A percentile compares a stretch with the other conserved stretches of the same genome.
These are phyloP conservation scores for Triplophysa dalaica DNA, from an alignment of 2,113 vertebrate species.

Conservation along the genomic window DNA sequence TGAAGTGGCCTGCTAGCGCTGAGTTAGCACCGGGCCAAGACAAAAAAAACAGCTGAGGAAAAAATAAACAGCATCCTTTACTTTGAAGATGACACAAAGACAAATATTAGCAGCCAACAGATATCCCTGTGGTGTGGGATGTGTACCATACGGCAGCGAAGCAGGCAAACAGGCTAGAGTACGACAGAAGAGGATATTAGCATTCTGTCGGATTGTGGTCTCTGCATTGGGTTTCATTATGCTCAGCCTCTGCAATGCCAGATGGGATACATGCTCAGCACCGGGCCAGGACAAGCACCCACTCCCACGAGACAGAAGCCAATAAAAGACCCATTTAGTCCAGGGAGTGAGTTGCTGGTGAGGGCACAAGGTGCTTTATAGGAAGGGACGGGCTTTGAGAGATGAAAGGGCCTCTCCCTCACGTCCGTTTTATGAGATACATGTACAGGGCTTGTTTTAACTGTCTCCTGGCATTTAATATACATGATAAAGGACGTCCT, in stretches of 20 bases:
- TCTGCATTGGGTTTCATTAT: conserved; percentile 47
- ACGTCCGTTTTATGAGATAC: conserved; percentile 49
- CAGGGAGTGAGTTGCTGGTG: conserved; percentile 15
- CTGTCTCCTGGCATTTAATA: conserved; percentile 46
- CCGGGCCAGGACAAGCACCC: conserved; percentile 38
- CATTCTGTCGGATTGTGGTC: conserved; percentile 34
- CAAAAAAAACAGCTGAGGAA: conserved; percentile 34
- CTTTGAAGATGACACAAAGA: conserved; percentile 46
- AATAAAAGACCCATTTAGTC: conserved; percentile 42
- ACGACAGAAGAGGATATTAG: conserved; percentile 28
- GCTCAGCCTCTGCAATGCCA: conserved; percentile 17
- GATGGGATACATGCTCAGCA: conserved; percentile 35
- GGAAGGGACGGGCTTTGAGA: conserved; percentile 36
- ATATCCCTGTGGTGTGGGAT: neutral
- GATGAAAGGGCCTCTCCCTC: conserved; percentile 55
- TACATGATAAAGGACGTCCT: conserved; percentile 54
- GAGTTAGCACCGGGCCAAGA: conserved; percentile 53
- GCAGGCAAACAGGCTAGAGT: conserved; percentile 4
- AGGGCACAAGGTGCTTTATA: conserved; percentile 35
- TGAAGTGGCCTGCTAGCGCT: conserved; percentile 53
- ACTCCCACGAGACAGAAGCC: conserved; percentile 37
- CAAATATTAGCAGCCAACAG: conserved; percentile 30
- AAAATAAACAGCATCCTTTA: conserved; percentile 20
- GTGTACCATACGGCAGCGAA: neutral
- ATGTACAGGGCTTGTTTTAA: conserved; percentile 46